Evolutionary conservation across 1,140 invertebrate species (phyloP).

Genomic region (Nomia melanderi): DNA sequence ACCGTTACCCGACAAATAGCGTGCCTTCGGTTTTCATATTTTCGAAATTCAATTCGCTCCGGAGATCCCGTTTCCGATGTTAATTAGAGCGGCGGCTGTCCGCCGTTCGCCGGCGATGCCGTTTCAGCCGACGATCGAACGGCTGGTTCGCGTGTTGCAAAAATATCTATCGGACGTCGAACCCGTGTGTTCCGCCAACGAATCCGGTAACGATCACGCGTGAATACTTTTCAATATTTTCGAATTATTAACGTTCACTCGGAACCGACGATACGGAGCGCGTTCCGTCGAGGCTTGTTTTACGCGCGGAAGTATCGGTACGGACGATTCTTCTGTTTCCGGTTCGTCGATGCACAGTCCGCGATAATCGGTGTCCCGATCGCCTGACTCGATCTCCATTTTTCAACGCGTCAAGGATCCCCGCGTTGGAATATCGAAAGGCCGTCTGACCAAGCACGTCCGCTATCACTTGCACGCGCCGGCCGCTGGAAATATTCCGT

Average conservation of each 20-base stretch:
- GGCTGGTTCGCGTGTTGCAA: no score
- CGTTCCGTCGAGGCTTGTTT: no score
- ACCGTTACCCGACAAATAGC: constrained; percentile 7
- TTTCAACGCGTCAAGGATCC: background rate
- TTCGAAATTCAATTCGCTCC: background rate
- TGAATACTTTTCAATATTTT: no score
- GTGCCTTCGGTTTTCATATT: constrained; percentile 6
- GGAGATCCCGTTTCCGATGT: background rate
- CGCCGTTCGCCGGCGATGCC: background rate
- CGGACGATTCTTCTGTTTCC: no score
- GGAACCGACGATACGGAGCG: no score
- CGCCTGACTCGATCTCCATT: background rate
- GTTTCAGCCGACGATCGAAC: background rate
- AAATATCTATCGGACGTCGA: no score
- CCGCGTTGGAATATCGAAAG: background rate
- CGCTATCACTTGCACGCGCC: constrained; percentile 16
- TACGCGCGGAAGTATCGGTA: no score
- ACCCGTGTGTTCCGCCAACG: no score
- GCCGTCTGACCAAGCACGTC: constrained; percentile 3
- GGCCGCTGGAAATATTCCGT: constrained; percentile 21
- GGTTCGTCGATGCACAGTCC: no score
- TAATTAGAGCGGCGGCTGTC: constrained; percentile 12
- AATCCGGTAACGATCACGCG: no score
- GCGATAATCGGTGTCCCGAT: no score
- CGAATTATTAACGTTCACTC: no score